Evolutionary conservation across 2,113 vertebrate genomes (phyloP), one percentile per base, ranked within the genome.

Genomic region (Edolisoma coerulescens): DNA sequence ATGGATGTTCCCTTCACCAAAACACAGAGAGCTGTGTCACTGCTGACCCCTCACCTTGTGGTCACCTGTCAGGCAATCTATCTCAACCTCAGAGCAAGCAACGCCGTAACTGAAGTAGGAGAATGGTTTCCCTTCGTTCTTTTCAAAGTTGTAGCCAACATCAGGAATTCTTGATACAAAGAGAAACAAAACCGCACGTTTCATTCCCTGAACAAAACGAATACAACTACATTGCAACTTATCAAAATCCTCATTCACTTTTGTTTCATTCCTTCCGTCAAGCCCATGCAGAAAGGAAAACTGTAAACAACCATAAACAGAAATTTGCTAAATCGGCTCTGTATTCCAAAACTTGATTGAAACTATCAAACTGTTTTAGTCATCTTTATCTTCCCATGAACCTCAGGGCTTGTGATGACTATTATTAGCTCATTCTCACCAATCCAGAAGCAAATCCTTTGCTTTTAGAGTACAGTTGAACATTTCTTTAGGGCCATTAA

Each of bases 11-110:
- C 45, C 45, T 53, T 83, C 61, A 70, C 37, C 47, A 50, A 42
- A 93, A 77, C 74, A 78, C 1, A 16, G 53, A 74, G 20, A 22
- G n/a, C 24, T 84, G 54, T 59, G 92, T 84, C 83, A 70, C n/a
- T 63, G 84, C 69, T 86, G 75, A 74, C 22, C 35, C 24, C 95
- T 97, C 96, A 99, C 99, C 99, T 99, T 99, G 91, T 99, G 99
- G 77, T 98, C 98, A 28, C 99, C 99, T 17, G 99, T 99, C 78
- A 99, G 97, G 93, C 99, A 99, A 97, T 99, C 99, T 41, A 99
- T 97, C 96, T 99, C 99, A 93, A 99, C 99, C 93, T 99, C 99
- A 0, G 99, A 99, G 87, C 98, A 99, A 30, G 99, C 98, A 54
- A 99, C 99, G 0, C 99, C 99, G 0, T 99, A 99, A 68, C 95